Evolutionary conservation across 2,113 vertebrate species (phyloP), one percentile per base, ranked within the genome.

Genomic region (Caranx melampygus): DNA sequence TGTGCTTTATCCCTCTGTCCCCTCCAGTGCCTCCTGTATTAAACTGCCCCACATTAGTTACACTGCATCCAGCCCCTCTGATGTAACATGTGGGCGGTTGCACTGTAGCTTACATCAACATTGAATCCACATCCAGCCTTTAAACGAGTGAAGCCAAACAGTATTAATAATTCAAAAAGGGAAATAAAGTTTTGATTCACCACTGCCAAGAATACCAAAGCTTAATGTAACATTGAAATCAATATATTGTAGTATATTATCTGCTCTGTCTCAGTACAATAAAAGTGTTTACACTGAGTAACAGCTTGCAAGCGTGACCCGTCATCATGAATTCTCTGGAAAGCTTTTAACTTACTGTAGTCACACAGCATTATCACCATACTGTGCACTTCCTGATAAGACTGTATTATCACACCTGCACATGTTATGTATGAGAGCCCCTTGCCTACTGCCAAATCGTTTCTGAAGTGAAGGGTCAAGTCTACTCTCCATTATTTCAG

Each of bases 21-120:
- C 6, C n/a, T 49, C 68, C 67, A 67, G 26, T 54, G 31, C 13
- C 49, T 57, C n/a, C 26, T 58, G 45, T 33, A 55, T 65, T 18
- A 35, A 26, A 20, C 58, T 3, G 58, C 45, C 64, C 68, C 49
- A 73, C 37, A 73, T 62, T 3, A 65, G 54, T 55, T 77, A 1
- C 6, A 76, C 34, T 64, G 33, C 84, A 44, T 75, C 31, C 52
- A 67, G 3, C 65, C 21, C 57, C 44, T 66, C 79, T 84, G 80
- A 83, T 85, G 82, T 81, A 78, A 75, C 67, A 72, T 70, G 86
- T 84, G 78, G 85, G 85, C 33, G 72, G 62, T 8, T 86, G 75
- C 33, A 58, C 75, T 82, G 61, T 49, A 69, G 78, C 84, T 81
- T 76, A 80, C 72, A 75, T 72, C 75, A 78, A 75, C 75, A 80